Evolutionary conservation across 2,797 vertebrate species (phyloP).

Genomic region (Coreius guichenoti): DNA sequence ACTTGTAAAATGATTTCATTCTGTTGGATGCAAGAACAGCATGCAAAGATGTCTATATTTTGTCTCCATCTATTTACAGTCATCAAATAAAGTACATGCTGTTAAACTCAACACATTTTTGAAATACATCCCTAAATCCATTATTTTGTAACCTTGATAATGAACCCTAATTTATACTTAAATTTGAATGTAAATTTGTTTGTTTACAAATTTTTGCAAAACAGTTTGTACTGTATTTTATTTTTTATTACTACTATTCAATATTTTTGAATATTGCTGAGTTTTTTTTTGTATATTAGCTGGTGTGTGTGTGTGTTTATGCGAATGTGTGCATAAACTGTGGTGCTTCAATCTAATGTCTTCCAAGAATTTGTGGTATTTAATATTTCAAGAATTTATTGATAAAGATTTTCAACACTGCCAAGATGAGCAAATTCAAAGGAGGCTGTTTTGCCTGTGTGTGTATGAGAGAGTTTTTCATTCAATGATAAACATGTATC

Average conservation of each 20-base stretch:
- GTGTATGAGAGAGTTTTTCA: not conserved
- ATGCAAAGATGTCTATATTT: not conserved
- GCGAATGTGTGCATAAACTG: not conserved
- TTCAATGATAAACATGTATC: slow-evolving; percentile 39
- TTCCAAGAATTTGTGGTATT: slow-evolving; percentile 36
- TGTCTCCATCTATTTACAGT: not conserved
- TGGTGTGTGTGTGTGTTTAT: slow-evolving; percentile 5
- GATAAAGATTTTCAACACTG: slow-evolving; percentile 14
- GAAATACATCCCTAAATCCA: not conserved
- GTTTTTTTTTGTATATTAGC: not conserved
- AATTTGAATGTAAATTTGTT: not conserved
- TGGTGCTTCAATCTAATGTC: not conserved
- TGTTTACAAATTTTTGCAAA: slow-evolving; percentile 14
- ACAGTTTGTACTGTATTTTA: not conserved
- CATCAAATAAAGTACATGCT: not conserved
- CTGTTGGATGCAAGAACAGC: not conserved
- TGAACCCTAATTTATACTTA: not conserved
- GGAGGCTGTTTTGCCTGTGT: slow-evolving; percentile 15
- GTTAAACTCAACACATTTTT: not conserved
- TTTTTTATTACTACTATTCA: not conserved
- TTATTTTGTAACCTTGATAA: not conserved
- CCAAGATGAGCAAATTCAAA: slow-evolving; percentile 11
- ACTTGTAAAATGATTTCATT: not conserved
- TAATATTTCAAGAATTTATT: slow-evolving; percentile 10
- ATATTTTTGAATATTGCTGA: not conserved